Evolutionary conservation across 1,140 invertebrate genomes (phyloP), one percentile per base, ranked within the genome.

Genomic region (Solenopsis fugax): DNA sequence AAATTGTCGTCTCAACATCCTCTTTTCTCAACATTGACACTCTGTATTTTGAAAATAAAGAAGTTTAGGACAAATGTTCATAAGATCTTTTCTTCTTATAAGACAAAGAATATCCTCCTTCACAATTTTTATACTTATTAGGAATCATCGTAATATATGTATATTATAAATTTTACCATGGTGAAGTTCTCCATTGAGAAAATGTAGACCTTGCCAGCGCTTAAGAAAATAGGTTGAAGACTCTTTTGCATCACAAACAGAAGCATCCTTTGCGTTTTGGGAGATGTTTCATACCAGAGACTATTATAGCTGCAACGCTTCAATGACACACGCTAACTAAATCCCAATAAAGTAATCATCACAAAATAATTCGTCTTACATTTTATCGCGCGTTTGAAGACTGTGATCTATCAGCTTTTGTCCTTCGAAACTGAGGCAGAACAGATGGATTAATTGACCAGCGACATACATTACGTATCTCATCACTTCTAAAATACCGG

Each of bases 391-490:
- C 3, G 85, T 58, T 62, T 64, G 45, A 24, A 77, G 58, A 86
- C 90, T 92, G 24, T 92, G 87, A 60, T 88, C 87, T 21, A 91
- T 91, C 12, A 92, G 45, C 10, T 71, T 87, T 24, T 92, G 88
- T 16, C 91, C 87, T 1, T 78, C 88, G 21, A 80, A 92, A 87
- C 84, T 88, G 13, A 86, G 24, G 45, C 37, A 89, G 34, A 91
- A 91, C 16, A 92, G 34, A 72, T 92, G 91, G 2, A 88, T 71
- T 12, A 91, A 21, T 34, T 86, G 73, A 16, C 18, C 88, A 9
- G 81, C 0, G 5, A 87, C 77, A 45, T 87, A 90, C 5, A 64
- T n/a, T 9, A 37, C 10, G 50, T 78, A 89, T 13, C 76, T 75
- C 12, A 69, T 21, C 3, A 12, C 12, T 81, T 65, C 34, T 13